Conservation (phyloP, 2,797 vertebrate species). For the Rhodeus uyekii region DNA sequence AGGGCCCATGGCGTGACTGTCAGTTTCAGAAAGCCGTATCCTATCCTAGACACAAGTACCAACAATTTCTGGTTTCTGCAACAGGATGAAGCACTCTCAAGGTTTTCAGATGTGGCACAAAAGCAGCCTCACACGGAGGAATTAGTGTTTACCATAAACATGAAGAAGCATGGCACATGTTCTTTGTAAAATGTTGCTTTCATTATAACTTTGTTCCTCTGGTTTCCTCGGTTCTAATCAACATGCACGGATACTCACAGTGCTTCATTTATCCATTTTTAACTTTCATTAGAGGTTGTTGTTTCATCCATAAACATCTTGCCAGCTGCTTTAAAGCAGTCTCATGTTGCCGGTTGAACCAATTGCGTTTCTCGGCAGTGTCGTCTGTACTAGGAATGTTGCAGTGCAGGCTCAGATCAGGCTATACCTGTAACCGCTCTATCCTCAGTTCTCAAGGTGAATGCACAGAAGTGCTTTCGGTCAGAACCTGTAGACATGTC, state of each 20-base stretch:
- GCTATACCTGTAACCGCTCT: not conserved
- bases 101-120: slow-evolving; percentile 32
- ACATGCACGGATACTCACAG: not conserved
- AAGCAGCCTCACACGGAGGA: slow-evolving; percentile 3
- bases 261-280: not conserved
- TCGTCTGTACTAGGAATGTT: slow-evolving; percentile 8
- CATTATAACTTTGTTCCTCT: slow-evolving; percentile 8
- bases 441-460: not conserved
- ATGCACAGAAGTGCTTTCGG: not conserved
- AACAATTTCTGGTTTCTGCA: slow-evolving; percentile 23
- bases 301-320: not conserved
- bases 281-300: not conserved
- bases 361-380: not conserved
- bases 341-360: not conserved
- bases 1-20: slow-evolving; percentile 10
- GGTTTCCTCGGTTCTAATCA: not conserved
- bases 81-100: slow-evolving; percentile 15
- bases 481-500: slow-evolving; percentile 8
- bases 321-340: not conserved
- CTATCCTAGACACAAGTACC: slow-evolving; percentile 1
- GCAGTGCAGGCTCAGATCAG: slow-evolving; percentile 5
- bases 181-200: slow-evolving; percentile 8
- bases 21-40: slow-evolving; percentile 2
- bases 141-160: slow-evolving; percentile 23
- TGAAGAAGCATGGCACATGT: not conserved